Evolutionary conservation across 2,888 invertebrate species (phyloP).

Genomic region (Byasa hedistus): DNA sequence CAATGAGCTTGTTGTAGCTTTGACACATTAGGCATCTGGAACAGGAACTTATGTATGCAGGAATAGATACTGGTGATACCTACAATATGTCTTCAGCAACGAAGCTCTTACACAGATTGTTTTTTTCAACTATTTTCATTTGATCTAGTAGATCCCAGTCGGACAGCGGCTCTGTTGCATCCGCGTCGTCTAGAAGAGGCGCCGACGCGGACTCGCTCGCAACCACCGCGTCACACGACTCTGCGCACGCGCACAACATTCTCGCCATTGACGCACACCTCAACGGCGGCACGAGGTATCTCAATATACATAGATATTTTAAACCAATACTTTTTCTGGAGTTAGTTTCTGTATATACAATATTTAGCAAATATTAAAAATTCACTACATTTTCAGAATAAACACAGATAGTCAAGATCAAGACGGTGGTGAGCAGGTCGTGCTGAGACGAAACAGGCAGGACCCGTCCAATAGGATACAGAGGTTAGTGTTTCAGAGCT

Average conservation of each 20-base stretch:
- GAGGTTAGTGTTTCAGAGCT: constrained; percentile 45
- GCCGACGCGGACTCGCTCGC: constrained; percentile 91
- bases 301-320: neutral
- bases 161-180: constrained; percentile 87
- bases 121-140: neutral
- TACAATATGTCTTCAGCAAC: no score
- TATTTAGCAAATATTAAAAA: no score
- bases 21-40: no score
- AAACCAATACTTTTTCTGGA: no score
- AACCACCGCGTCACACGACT: constrained; percentile 87
- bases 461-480: constrained; percentile 69
- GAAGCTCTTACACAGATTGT: no score
- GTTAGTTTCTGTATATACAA: no score
- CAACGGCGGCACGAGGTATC: constrained; percentile 59
- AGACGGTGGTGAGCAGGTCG: constrained; percentile 81
- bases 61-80: no score
- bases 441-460: constrained; percentile 83
- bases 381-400: constrained; percentile 44
- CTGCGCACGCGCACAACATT: constrained; percentile 56
- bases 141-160: constrained; percentile 81
- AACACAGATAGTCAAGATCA: constrained; percentile 53
- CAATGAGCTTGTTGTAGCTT: no score
- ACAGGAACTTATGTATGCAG: no score
- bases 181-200: constrained; percentile 68
- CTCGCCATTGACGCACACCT: constrained; percentile 36